Conservation (phyloP, 2,888 invertebrate genomes). For the Andrena minutula region DNA sequence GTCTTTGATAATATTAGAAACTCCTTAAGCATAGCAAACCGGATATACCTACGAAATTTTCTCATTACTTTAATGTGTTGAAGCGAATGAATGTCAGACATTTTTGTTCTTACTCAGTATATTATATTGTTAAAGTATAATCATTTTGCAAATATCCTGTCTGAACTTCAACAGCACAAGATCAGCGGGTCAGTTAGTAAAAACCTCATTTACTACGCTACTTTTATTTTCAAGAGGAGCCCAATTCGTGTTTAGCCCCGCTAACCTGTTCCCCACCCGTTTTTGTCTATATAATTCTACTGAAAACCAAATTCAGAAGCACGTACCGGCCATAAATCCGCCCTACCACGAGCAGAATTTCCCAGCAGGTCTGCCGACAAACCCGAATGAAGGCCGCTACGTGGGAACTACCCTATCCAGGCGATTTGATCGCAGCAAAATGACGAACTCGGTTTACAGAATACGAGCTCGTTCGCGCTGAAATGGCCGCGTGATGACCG, state of each 20-base stretch:
- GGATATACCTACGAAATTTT: too few species aligned
- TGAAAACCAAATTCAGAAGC: constrained; percentile 15
- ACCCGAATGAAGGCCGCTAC: constrained; percentile 39
- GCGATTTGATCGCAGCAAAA: constrained; percentile 40
- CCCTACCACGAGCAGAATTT: constrained; percentile 22
- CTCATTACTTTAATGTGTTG: too few species aligned
- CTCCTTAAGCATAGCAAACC: too few species aligned
- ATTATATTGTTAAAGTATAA: too few species aligned
- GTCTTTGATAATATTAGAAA: too few species aligned
- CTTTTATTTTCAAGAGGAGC: background rate
- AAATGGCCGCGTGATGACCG: constrained; percentile 38
- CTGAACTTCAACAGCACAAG: too few species aligned
- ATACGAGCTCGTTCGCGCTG: constrained; percentile 26
- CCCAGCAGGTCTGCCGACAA: constrained; percentile 35
- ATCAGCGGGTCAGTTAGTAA: too few species aligned
- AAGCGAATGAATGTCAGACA: too few species aligned
- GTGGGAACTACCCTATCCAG: constrained; percentile 28
- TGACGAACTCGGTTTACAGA: constrained; percentile 45
- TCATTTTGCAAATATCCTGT: too few species aligned
- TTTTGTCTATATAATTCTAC: constrained; percentile 16
- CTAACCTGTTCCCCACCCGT: background rate
- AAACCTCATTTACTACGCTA: too few species aligned
- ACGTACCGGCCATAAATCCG: constrained; percentile 38
- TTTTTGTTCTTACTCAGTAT: too few species aligned
- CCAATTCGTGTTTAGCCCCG: background rate